phyloP scores from a whole-genome alignment of 2,113 vertebrate species.

The Siniperca knerii region DNA sequence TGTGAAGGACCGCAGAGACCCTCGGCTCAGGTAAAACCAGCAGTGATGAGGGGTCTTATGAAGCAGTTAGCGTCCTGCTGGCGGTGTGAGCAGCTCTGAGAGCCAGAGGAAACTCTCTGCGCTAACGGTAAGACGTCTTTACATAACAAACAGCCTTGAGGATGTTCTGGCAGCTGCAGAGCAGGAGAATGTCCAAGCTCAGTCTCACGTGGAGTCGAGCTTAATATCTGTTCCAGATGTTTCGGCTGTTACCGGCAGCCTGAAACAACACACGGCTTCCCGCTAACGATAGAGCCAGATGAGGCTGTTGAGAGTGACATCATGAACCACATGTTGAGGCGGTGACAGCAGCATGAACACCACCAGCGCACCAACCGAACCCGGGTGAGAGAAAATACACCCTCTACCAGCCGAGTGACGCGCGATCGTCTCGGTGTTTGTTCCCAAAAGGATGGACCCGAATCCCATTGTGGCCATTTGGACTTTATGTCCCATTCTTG shows the following conservation, averaged over 20 bases:
- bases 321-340: background rate
- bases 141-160: conserved; percentile 1
- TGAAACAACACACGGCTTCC: conserved; percentile 25
- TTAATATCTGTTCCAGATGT: conserved; percentile 30
- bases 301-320: background rate
- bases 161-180: conserved; percentile 19
- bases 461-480: background rate
- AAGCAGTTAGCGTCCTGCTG: background rate
- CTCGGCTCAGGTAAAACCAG: background rate
- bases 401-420: background rate
- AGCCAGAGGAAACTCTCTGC: background rate
- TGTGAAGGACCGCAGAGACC: background rate
- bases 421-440: background rate
- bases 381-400: background rate
- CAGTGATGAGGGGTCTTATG: background rate
- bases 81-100: background rate
- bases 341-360: background rate
- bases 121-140: background rate
- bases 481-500: background rate
- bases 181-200: background rate
- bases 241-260: conserved; percentile 3
- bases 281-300: conserved; percentile 5
- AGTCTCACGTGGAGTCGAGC: background rate
- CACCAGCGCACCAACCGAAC: background rate
- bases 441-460: background rate